Conservation (phyloP, 1,140 invertebrate genomes). For the Drosophila ambigua region DNA sequence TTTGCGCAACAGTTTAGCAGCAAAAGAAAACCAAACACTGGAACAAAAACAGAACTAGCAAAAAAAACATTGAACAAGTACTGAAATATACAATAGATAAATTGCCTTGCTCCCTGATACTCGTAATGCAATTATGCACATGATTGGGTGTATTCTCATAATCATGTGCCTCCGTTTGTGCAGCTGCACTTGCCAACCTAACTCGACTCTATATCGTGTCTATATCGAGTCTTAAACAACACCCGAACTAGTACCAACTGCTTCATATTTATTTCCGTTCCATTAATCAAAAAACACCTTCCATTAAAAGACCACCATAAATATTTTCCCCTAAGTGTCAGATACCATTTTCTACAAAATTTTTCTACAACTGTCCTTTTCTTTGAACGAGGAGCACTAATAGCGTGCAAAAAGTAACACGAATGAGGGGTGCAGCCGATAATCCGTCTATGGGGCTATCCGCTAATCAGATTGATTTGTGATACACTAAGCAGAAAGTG, state of each 20-base stretch:
- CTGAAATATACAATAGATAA: constrained; percentile 44
- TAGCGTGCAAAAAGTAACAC: too few relatives aligned
- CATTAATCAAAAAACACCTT: too few relatives aligned
- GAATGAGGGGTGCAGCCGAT: too few relatives aligned
- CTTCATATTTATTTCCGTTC: too few relatives aligned
- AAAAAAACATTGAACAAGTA: constrained; percentile 13
- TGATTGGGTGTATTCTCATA: constrained; percentile 23
- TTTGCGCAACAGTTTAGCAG: constrained; percentile 49
- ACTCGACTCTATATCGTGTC: constrained; percentile 16
- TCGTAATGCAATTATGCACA: constrained; percentile 15
- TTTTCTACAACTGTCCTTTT: constrained; percentile 48
- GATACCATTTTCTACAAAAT: constrained; percentile 25
- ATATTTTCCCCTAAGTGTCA: constrained; percentile 10
- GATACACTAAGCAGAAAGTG: too few relatives aligned
- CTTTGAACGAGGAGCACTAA: constrained; percentile 5
- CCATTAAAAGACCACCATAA: too few relatives aligned
- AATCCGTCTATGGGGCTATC: too few relatives aligned
- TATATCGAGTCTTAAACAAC: too few relatives aligned
- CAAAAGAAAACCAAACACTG: too few relatives aligned
- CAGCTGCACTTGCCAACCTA: constrained; percentile 19
- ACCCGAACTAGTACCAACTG: too few relatives aligned
- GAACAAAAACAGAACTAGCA: too few relatives aligned
- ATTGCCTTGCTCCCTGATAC: constrained; percentile 33
- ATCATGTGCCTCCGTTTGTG: constrained; percentile 51
- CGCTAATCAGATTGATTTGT: too few relatives aligned